Conservation (phyloP, 2,888 invertebrate species). For the Xanthorhoe spadicearia region DNA sequence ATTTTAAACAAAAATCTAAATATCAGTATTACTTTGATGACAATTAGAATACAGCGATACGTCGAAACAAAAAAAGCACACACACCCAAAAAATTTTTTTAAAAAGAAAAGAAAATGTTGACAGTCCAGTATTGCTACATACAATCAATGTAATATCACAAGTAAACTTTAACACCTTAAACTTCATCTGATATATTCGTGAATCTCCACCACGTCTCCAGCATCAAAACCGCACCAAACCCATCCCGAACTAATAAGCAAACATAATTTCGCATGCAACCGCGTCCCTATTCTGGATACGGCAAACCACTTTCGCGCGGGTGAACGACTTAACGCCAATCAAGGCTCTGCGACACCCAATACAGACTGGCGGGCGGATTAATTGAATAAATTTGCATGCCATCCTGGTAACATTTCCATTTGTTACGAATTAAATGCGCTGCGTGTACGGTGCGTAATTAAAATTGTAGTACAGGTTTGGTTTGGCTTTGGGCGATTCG, state of each 20-base stretch:
- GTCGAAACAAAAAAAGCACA: too few relatives aligned
- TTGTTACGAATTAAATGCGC: conserved; percentile 74
- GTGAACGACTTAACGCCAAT: conserved; percentile 79
- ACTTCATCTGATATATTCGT: not conserved
- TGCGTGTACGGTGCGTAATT: conserved; percentile 46
- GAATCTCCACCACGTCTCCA: not conserved
- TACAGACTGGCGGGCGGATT: conserved; percentile 76
- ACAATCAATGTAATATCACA: not conserved
- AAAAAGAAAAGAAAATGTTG: too few relatives aligned
- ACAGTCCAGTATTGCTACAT: too few relatives aligned
- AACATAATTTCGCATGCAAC: conserved; percentile 72
- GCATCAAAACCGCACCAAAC: conserved; percentile 28
- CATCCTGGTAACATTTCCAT: conserved; percentile 76
- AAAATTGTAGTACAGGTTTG: conserved; percentile 35
- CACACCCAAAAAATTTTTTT: too few relatives aligned
- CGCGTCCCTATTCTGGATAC: conserved; percentile 64
- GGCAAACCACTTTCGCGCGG: conserved; percentile 69
- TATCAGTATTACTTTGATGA: too few relatives aligned
- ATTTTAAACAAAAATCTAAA: too few relatives aligned
- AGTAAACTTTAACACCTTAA: not conserved
- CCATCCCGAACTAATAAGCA: conserved; percentile 65
- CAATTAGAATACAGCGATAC: too few relatives aligned
- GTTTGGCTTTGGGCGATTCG: conserved; percentile 11
- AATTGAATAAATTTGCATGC: conserved; percentile 84
- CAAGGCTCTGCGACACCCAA: conserved; percentile 78